Conservation (phyloP, 2,113 vertebrate genomes). For the Prinia subflava region DNA sequence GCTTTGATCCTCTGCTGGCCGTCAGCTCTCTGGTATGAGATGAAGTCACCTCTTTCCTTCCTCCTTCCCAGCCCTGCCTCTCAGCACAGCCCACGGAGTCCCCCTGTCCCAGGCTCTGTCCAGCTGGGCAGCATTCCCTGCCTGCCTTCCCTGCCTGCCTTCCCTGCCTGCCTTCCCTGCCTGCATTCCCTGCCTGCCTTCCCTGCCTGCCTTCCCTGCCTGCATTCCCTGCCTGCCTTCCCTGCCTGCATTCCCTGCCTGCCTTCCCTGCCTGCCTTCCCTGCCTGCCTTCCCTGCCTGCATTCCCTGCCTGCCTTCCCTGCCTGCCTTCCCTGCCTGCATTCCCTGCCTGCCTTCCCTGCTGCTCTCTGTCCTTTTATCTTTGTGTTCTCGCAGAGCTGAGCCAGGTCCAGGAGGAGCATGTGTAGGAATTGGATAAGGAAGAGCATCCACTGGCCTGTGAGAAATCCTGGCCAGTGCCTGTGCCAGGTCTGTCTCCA, state of each 20-base stretch:
- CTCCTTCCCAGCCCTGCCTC: not conserved
- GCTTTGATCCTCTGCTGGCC: constrained; percentile 11
- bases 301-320: not conserved
- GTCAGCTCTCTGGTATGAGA: not conserved
- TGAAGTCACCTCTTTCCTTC: constrained; percentile 25
- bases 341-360: not conserved
- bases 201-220: not conserved
- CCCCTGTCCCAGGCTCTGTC: not conserved
- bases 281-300: too few relatives aligned
- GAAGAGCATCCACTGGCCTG: not conserved
- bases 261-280: not conserved
- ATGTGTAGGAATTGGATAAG: constrained; percentile 38
- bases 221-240: not conserved
- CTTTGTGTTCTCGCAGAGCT: not conserved
- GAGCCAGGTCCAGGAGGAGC: not conserved
- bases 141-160: not conserved
- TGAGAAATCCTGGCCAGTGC: not conserved
- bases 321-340: not conserved
- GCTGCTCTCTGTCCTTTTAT: not conserved
- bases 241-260: not conserved
- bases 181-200: not conserved
- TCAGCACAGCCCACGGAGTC: accelerated
- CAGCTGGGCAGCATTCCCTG: not conserved
- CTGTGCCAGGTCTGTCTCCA: not conserved
- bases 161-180: not conserved